phyloP scores from a whole-genome alignment of 2,797 vertebrate genomes.

The Graptemys geographica region DNA sequence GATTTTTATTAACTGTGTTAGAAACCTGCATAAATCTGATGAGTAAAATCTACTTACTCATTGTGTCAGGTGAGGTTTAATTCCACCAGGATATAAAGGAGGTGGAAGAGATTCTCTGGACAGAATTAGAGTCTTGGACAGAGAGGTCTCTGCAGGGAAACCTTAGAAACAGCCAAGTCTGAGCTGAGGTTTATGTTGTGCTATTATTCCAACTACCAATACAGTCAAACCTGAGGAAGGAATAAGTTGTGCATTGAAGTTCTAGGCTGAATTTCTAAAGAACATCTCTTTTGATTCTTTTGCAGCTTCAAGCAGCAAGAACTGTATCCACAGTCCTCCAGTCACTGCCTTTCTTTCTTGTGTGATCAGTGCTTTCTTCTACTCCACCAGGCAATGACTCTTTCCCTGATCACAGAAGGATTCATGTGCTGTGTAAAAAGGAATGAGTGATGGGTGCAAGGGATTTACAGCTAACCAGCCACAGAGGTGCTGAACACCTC shows the following conservation, averaged over 20 bases:
- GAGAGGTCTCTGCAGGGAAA: background rate
- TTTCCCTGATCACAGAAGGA: background rate
- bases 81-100: background rate
- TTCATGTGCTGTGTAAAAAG: fast-evolving
- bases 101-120: background rate
- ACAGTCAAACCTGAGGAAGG: background rate
- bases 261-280: background rate
- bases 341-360: background rate
- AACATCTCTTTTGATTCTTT: background rate
- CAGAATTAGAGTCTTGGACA: background rate
- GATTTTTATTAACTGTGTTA: background rate
- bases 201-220: background rate
- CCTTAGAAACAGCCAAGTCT: background rate
- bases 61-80: background rate
- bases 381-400: background rate
- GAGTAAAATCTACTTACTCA: background rate
- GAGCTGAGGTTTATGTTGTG: background rate
- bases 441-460: background rate
- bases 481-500: background rate
- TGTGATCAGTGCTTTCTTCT: background rate
- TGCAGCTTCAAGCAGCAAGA: conserved; percentile 57
- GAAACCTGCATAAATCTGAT: background rate
- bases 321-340: background rate
- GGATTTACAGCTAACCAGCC: background rate
- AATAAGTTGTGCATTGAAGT: background rate